Evolutionary conservation across 2,888 invertebrate species (phyloP), one percentile per base, ranked within the genome.

Genomic region (Chloroclystis v-ata): DNA sequence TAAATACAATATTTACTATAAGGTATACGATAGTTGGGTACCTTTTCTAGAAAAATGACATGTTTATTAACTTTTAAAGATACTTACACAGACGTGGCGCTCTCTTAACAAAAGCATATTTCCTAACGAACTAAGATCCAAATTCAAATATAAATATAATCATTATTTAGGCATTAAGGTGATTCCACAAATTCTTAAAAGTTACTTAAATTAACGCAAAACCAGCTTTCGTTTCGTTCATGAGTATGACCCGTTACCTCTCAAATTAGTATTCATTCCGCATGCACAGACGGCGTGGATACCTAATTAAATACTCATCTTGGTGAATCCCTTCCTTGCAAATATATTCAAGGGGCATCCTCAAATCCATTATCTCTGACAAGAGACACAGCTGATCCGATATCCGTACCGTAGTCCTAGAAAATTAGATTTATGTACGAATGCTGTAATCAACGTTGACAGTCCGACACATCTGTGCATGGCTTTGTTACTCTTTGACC

Each of bases 401-500:
- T 61, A 66, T 60, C 59, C 67, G 56, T 60, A 59, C 59, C 67
- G 56, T 60, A 59, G 56, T 54, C 60, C 60, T 59, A 63, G 67
- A 72, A 75, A 82, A 84, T 84, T 80, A 77, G 78, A 81, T 83
- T 82, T 71, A 72, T 72, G 78, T 75, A 76, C 75, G 59, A 68
- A 70, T 66, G 72, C 63, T 71, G 75, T 82, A 83, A 85, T 81
- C 81, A 84, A 78, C 70, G 67, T 69, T 75, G 83, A 81, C 82
- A 78, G 69, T 77, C 72, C 64, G 65, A 76, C 78, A 75, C 85
- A 85, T 82, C 84, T 84, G 85, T 62, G 78, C 53, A 38, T 67
- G 60, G 56, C 60, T 59, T 55, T 54, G 61, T 60, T 62, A 61
- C 45, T 54, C 41, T 43, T 40, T 20, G 28, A 39, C 28, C 7